Percentiles rank a stretch among this genome's conserved stretches.
These are phyloP conservation scores for Daphoenositta chrysoptera DNA, from an alignment of 2,113 vertebrate genomes.

Conservation along the genomic window DNA sequence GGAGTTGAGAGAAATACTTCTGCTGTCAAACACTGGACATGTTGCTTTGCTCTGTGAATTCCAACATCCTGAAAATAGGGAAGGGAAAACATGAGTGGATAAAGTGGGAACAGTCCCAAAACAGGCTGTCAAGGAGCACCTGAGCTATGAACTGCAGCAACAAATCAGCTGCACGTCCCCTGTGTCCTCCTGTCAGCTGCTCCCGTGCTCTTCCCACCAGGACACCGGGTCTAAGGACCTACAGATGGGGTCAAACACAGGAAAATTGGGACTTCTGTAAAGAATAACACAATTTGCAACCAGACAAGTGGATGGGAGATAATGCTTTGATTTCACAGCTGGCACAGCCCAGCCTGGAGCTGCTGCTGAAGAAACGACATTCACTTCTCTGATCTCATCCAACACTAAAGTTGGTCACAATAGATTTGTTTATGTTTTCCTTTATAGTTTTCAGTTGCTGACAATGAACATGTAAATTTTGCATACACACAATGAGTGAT, in stretches of 20 bases:
- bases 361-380: not conserved
- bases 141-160: not conserved
- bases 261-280: not conserved
- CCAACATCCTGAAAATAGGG: not conserved
- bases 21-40: not conserved
- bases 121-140: not conserved
- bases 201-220: fast-evolving
- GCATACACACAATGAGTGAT: not conserved
- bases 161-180: fast-evolving
- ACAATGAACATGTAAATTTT: not conserved
- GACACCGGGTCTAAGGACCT: not conserved
- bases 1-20: not conserved
- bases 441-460: not conserved
- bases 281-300: not conserved
- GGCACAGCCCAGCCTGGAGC: not conserved
- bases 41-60: not conserved
- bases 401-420: not conserved
- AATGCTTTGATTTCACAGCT: not conserved
- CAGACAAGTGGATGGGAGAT: not conserved
- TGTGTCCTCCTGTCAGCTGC: not conserved
- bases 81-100: not conserved
- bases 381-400: not conserved
- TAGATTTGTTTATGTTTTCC: not conserved
- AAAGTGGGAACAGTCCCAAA: not conserved
- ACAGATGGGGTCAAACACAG: not conserved